A percentile compares a stretch with the other conserved stretches of the same genome.
phyloP scores from a whole-genome alignment of 2,888 invertebrate species.

The Eilema griseolum region DNA sequence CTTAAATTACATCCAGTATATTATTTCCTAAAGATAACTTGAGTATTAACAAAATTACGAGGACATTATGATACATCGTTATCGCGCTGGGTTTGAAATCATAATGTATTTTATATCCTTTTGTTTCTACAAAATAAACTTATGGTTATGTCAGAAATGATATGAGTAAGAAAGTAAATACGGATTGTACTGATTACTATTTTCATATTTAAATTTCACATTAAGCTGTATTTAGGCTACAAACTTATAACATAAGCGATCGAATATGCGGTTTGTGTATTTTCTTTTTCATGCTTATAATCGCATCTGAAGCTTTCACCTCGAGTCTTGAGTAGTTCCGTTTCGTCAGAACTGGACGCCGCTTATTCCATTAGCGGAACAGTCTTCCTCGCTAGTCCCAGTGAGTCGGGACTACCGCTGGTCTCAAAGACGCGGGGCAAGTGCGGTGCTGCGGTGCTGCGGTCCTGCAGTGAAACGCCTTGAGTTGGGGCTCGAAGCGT shows the following conservation, averaged over 20 bases:
- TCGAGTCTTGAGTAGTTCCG: too few relatives aligned
- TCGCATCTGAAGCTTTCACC: too few relatives aligned
- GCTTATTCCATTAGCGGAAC: too few relatives aligned
- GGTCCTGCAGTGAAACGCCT: too few relatives aligned
- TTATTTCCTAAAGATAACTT: conserved; percentile 4
- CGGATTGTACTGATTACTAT: not conserved
- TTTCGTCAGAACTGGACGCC: too few relatives aligned
- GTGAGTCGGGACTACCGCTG: too few relatives aligned
- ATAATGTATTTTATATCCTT: conserved; percentile 3
- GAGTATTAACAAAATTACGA: conserved; percentile 1
- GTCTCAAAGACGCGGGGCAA: too few relatives aligned
- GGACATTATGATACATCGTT: conserved; percentile 4
- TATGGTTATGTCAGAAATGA: not conserved
- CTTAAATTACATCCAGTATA: not conserved
- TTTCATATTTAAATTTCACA: not conserved
- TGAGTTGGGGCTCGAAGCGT: too few relatives aligned
- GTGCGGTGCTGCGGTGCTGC: too few relatives aligned
- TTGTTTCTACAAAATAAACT: not conserved
- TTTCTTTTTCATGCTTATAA: too few relatives aligned
- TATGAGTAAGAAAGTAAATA: not conserved
- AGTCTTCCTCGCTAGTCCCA: too few relatives aligned
- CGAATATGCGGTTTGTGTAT: not conserved
- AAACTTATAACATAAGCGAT: not conserved
- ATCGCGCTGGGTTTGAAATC: conserved; percentile 4
- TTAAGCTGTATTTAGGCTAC: not conserved